Evolutionary conservation across 2,888 invertebrate species (phyloP).

Genomic region (Invenusta paracnida): DNA sequence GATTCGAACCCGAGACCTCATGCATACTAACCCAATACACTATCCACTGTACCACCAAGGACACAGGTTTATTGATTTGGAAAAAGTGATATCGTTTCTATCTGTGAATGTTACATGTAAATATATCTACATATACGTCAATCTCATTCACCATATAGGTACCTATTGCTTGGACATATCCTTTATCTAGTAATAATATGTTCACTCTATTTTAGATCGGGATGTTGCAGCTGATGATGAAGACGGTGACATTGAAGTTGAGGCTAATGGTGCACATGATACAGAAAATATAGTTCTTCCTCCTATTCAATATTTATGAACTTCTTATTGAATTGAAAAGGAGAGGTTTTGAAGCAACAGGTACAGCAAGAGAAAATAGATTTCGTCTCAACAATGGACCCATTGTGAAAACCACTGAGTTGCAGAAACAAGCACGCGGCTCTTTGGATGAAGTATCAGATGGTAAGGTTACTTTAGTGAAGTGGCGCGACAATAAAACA

Average conservation of each 20-base stretch:
- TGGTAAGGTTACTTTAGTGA: not conserved
- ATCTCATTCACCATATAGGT: not conserved
- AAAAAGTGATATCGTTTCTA: not conserved
- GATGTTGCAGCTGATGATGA: not conserved
- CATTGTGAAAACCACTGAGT: not conserved
- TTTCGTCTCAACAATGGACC: not conserved
- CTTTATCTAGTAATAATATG: not conserved
- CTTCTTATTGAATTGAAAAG: conserved; percentile 2
- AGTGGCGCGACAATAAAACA: not conserved
- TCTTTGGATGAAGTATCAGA: not conserved
- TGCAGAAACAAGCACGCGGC: not conserved
- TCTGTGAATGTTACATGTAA: not conserved
- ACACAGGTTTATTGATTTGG: not conserved
- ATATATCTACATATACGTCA: not conserved
- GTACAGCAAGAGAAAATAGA: conserved; percentile 18
- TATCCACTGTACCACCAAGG: not conserved
- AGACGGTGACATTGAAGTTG: not conserved
- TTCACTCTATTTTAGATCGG: not conserved
- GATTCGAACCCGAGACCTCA: not conserved
- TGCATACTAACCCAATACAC: not conserved
- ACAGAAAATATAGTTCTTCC: not conserved
- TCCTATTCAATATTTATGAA: conserved; percentile 7
- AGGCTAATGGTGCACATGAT: not conserved
- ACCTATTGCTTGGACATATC: not conserved
- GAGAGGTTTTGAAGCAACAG: not conserved